Evolutionary conservation across 2,113 vertebrate genomes (phyloP).

Genomic region (Anoura caudifer): DNA sequence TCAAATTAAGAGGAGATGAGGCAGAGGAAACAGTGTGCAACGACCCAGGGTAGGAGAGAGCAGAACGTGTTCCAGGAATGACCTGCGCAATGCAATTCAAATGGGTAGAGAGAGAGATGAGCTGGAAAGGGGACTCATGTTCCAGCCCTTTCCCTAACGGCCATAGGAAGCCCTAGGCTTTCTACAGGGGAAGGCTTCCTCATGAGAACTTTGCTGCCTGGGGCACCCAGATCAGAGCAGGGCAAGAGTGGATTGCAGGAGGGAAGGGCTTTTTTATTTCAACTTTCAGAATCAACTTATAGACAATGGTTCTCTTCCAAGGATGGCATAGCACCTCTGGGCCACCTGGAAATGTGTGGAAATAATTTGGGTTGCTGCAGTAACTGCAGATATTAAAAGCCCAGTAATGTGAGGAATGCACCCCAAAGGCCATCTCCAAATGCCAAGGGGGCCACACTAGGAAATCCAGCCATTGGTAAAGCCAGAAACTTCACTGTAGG

Average conservation of each 20-base stretch:
- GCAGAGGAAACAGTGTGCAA: not conserved
- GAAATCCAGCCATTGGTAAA: not conserved
- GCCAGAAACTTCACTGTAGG: not conserved
- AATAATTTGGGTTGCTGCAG: not conserved
- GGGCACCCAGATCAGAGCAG: not conserved
- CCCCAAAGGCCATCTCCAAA: not conserved
- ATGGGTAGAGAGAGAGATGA: not conserved
- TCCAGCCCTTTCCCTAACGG: not conserved
- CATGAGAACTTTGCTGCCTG: not conserved
- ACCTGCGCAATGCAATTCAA: not conserved
- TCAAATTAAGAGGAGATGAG: not conserved
- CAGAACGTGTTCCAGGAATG: not conserved
- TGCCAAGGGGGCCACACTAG: not conserved
- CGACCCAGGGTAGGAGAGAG: not conserved
- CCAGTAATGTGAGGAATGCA: not conserved
- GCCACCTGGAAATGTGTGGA: not conserved
- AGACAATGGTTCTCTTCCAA: not conserved
- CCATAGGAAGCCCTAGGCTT: not conserved
- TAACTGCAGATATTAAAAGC: not conserved
- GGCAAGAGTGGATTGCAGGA: not conserved
- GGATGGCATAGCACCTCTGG: not conserved
- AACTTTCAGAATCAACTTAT: not conserved
- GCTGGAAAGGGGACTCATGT: not conserved
- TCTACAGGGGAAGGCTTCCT: not conserved
- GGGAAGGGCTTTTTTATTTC: not conserved